These are phyloP conservation scores for Dicerorhinus sumatrensis DNA, from an alignment of 2,113 vertebrate genomes.

Conservation along the genomic window DNA sequence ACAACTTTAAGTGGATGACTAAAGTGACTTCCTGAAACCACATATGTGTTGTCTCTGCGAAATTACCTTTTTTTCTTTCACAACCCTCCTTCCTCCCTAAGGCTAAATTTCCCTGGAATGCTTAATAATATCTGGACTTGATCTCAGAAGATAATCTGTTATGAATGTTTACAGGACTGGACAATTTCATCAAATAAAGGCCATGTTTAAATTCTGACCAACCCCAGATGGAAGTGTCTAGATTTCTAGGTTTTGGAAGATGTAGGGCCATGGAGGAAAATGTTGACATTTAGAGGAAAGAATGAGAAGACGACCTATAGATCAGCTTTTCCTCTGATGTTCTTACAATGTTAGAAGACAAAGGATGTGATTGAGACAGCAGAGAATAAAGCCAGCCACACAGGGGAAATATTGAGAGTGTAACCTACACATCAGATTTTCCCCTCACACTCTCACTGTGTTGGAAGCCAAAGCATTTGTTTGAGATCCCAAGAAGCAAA, in stretches of 20 bases:
- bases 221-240: neutral
- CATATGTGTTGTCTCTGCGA: neutral
- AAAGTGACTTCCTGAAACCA: neutral
- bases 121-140: neutral
- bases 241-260: neutral
- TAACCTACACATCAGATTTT: neutral
- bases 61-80: neutral
- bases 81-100: neutral
- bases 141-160: neutral
- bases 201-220: neutral
- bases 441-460: neutral
- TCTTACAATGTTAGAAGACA: neutral
- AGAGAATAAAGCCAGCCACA: neutral
- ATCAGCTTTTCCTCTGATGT: neutral
- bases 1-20: slow-evolving; percentile 36
- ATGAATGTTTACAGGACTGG: neutral
- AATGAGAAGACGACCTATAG: neutral
- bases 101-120: neutral
- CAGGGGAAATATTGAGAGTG: neutral
- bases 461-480: neutral
- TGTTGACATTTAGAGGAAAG: neutral
- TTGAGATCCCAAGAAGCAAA: neutral
- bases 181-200: neutral
- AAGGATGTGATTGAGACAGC: neutral
- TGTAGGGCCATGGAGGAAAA: neutral